These are phyloP conservation scores for Chromobotia macracanthus DNA, from an alignment of 2,797 vertebrate species.

Conservation along the genomic window DNA sequence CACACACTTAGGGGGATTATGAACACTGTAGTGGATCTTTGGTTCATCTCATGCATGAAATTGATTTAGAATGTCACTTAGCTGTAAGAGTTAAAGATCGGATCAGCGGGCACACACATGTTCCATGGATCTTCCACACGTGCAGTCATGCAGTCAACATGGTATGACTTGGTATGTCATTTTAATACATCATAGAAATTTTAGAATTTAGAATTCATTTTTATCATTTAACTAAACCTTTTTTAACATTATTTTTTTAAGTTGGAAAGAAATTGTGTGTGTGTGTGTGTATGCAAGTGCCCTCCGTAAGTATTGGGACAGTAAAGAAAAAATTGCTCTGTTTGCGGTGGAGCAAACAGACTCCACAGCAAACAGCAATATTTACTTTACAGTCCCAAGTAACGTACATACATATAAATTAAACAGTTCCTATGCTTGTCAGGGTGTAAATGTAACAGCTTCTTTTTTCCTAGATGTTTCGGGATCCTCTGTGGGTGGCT, in stretches of 20 bases:
- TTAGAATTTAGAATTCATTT: not conserved
- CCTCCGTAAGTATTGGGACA: no score
- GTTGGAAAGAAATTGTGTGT: no score
- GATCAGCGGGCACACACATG: slow-evolving; percentile 32
- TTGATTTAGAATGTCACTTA: slow-evolving; percentile 56
- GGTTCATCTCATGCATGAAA: slow-evolving; percentile 58
- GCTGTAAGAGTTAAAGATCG: slow-evolving; percentile 48
- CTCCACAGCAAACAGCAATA: no score
- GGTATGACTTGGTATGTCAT: no score
- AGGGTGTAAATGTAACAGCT: no score
- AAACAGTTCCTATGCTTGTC: no score
- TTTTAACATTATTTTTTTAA: no score
- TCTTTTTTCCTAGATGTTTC: not conserved
- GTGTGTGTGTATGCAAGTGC: no score
- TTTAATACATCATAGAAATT: not conserved
- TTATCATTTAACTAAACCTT: not conserved
- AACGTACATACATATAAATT: no score
- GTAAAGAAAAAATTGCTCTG: no score
- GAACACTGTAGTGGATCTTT: slow-evolving; percentile 44
- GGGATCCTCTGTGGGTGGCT: not conserved
- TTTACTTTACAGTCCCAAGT: no score
- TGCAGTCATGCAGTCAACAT: slow-evolving; percentile 13
- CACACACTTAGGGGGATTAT: slow-evolving; percentile 38
- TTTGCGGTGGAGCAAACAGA: no score
- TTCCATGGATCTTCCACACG: slow-evolving; percentile 7